Percentiles rank a stretch among this genome's conserved stretches.
These are phyloP conservation scores for Silurus aristotelis DNA, from an alignment of 2,797 vertebrate species.

Conservation along the genomic window DNA sequence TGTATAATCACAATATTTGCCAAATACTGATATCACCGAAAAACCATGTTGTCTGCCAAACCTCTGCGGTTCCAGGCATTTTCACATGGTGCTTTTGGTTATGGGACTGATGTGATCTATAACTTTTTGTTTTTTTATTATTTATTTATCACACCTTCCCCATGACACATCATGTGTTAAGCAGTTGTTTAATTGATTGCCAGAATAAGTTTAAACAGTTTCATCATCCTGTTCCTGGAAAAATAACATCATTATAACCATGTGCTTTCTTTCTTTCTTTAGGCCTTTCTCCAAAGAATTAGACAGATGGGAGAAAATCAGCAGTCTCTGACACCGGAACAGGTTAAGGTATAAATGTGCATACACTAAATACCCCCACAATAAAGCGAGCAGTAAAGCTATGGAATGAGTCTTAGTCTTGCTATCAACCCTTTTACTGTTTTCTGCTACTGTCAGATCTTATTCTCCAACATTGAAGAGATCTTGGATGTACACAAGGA, in stretches of 20 bases:
- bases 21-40: not conserved
- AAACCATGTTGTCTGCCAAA: not conserved
- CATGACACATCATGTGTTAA: not conserved
- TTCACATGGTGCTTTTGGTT: not conserved
- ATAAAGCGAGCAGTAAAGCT: not conserved
- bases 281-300: conserved; percentile 95
- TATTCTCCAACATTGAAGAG: conserved; percentile 98
- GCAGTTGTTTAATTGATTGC: not conserved
- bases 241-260: not conserved
- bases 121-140: too few species aligned
- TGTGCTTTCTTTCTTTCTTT: conserved; percentile 6
- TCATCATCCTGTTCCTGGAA: not conserved
- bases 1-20: too few species aligned
- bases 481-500: conserved; percentile 92
- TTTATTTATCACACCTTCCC: too few species aligned
- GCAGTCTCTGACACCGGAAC: conserved; percentile 92
- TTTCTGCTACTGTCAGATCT: conserved; percentile 75
- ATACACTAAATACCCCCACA: not conserved
- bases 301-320: conserved; percentile 87
- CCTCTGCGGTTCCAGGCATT: not conserved
- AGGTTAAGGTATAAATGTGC: conserved; percentile 85
- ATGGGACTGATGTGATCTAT: not conserved
- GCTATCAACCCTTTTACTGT: conserved; percentile 20
- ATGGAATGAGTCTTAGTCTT: not conserved
- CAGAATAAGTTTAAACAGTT: not conserved